Evolutionary conservation across 2,113 vertebrate species (phyloP), one percentile per base, ranked within the genome.

Genomic region (Balaeniceps rex): DNA sequence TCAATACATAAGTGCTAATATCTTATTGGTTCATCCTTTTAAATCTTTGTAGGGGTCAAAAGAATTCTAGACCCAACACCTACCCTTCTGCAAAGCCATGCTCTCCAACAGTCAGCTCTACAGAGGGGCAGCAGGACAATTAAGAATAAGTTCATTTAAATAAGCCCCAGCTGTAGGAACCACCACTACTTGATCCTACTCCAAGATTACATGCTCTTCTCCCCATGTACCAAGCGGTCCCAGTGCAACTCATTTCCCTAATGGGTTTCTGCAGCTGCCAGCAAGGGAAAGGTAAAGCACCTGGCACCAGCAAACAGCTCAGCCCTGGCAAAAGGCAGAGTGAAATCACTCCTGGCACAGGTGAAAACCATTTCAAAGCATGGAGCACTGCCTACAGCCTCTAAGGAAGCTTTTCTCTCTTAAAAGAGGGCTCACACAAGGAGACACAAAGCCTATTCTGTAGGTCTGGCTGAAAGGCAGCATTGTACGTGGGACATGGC

Each of bases 391-490:
- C 88, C 86, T 92, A 69, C 71, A 94, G 84, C 84, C 81, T 90
- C 63, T 57, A n/a, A 95, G 87, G 82, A 87, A 91, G 88, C 58
- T 83, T 93, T 89, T 49, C 71, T 83, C 57, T 72, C 57, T 22
- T 21, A 33, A 86, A 94, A 96, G 58, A 87, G 63, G 83, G 91
- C 82, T 96, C 81, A 95, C 46, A 91, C 12, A 72, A 23, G 88
- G 55, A 90, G 70, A 74, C 70, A 97, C 95, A 97, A 94, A 91
- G 95, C 89, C 89, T 5, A 11, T 94, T 97, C 88, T 96, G 90
- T 96, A 52, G 90, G 29, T 19, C 10, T 55, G 75, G 42, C 82
- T 96, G 93, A 97, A 97, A 91, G 91, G 91, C 94, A 71, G 87
- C 89, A 90, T 95, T 97, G 94, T 96, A 40, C 17, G 2, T 6